phyloP scores from a whole-genome alignment of 2,797 vertebrate genomes.

The Hozukius guyotensis region DNA sequence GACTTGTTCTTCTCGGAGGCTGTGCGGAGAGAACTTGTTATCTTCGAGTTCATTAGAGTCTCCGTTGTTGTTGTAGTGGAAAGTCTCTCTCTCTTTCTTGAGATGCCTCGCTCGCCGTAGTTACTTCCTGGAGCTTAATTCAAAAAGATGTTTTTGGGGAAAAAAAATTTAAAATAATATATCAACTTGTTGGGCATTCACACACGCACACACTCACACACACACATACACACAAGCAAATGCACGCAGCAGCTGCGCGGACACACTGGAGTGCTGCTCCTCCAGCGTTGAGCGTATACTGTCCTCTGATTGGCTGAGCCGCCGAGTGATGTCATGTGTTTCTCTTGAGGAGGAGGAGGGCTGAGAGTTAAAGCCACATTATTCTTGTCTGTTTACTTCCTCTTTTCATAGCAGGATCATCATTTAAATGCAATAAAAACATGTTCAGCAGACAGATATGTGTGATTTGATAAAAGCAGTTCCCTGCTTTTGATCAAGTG shows the following conservation, averaged over 20 bases:
- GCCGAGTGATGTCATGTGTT: slow-evolving; percentile 61
- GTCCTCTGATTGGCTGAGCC: slow-evolving; percentile 72
- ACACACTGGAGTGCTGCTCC: slow-evolving; percentile 55
- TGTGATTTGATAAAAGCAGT: not conserved
- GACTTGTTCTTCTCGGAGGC: slow-evolving; percentile 53
- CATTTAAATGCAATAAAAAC: not conserved
- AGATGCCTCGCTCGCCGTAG: not conserved
- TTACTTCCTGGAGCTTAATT: slow-evolving; percentile 5
- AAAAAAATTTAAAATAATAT: slow-evolving; percentile 22
- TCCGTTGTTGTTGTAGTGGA: slow-evolving; percentile 14
- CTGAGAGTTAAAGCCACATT: slow-evolving; percentile 75
- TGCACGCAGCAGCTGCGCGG: slow-evolving; percentile 47
- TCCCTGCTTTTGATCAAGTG: not conserved
- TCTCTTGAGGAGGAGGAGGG: slow-evolving; percentile 1
- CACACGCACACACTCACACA: slow-evolving; percentile 62
- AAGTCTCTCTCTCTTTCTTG: slow-evolving; percentile 7
- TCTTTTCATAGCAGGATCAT: not conserved
- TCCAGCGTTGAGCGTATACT: slow-evolving; percentile 43
- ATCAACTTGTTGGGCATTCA: slow-evolving; percentile 71
- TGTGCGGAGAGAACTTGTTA: slow-evolving; percentile 57
- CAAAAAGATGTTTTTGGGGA: not conserved
- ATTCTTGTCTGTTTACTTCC: slow-evolving; percentile 53
- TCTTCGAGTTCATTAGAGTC: slow-evolving; percentile 58
- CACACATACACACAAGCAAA: slow-evolving; percentile 59
- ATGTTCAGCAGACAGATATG: not conserved